phyloP scores from a whole-genome alignment of 2,888 invertebrate species.

The Zhuqinia jingwanae region DNA sequence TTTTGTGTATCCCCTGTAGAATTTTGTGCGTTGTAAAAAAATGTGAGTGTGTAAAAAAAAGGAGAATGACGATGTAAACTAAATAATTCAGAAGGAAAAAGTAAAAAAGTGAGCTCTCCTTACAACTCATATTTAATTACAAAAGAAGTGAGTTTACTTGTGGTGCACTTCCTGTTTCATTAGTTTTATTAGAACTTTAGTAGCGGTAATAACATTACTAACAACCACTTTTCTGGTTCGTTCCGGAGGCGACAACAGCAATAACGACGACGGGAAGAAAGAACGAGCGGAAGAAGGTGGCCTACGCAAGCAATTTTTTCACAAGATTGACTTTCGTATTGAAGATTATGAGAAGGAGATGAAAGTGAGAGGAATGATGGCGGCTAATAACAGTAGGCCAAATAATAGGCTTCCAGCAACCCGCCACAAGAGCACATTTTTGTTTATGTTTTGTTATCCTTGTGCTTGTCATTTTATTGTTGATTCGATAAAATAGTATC shows the following conservation, averaged over 20 bases:
- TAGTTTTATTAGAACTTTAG: not conserved
- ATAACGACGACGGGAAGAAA: not conserved
- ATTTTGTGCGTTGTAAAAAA: not conserved
- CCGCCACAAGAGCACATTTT: constrained; percentile 89
- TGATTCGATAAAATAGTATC: too few species aligned
- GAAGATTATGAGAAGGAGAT: constrained; percentile 75
- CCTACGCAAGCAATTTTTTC: constrained; percentile 7
- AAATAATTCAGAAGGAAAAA: constrained; percentile 55
- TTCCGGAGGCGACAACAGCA: not conserved
- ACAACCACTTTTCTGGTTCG: not conserved
- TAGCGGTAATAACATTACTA: not conserved
- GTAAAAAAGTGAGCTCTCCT: constrained; percentile 4
- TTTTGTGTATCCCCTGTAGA: not conserved
- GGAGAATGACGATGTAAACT: not conserved
- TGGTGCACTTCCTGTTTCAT: not conserved
- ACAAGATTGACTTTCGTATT: constrained; percentile 26
- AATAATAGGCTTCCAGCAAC: constrained; percentile 74
- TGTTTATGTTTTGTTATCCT: too few species aligned
- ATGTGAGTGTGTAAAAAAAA: constrained; percentile 20
- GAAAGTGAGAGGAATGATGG: constrained; percentile 78
- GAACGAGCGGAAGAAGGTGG: too few species aligned
- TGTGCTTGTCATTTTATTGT: too few species aligned
- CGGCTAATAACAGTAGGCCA: constrained; percentile 76
- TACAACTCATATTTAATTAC: constrained; percentile 23
- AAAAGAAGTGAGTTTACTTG: constrained; percentile 25